These are phyloP conservation scores for Epiperipatus broadwayi DNA, from an alignment of 2,888 invertebrate genomes.

Conservation along the genomic window DNA sequence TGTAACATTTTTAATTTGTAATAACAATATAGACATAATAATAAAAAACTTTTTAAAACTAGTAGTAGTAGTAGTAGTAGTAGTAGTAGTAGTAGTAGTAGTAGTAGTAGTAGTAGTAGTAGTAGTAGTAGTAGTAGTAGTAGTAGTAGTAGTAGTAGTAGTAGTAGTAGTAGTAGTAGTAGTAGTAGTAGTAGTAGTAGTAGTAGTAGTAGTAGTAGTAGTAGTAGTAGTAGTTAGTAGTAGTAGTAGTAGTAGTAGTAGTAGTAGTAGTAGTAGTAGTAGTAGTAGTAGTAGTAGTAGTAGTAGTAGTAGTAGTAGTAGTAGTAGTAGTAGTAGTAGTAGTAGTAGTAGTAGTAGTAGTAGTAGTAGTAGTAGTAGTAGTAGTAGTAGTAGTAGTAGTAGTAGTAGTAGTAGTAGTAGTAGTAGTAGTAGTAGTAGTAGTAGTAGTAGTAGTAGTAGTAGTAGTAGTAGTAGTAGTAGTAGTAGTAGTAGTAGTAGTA, in stretches of 20 bases:
- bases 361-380: slow-evolving; percentile 15
- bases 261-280: slow-evolving; percentile 15
- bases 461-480: slow-evolving; percentile 14
- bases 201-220: slow-evolving; percentile 14
- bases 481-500: slow-evolving; percentile 15
- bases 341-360: slow-evolving; percentile 15
- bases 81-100: slow-evolving; percentile 15
- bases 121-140: slow-evolving; percentile 15
- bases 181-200: slow-evolving; percentile 15
- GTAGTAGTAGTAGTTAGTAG: too few species aligned
- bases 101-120: slow-evolving; percentile 15
- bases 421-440: slow-evolving; percentile 15
- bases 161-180: slow-evolving; percentile 15
- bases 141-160: slow-evolving; percentile 15
- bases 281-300: slow-evolving; percentile 14
- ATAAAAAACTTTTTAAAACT: too few species aligned
- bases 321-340: slow-evolving; percentile 15
- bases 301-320: slow-evolving; percentile 15
- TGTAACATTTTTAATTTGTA: too few species aligned
- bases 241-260: slow-evolving; percentile 14
- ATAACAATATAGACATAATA: too few species aligned
- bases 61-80: slow-evolving; percentile 15
- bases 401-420: slow-evolving; percentile 15
- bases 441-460: slow-evolving; percentile 13
- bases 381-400: slow-evolving; percentile 15